Evolutionary conservation across 2,797 vertebrate genomes (phyloP).

Genomic region (Perdix hodgsoniae): DNA sequence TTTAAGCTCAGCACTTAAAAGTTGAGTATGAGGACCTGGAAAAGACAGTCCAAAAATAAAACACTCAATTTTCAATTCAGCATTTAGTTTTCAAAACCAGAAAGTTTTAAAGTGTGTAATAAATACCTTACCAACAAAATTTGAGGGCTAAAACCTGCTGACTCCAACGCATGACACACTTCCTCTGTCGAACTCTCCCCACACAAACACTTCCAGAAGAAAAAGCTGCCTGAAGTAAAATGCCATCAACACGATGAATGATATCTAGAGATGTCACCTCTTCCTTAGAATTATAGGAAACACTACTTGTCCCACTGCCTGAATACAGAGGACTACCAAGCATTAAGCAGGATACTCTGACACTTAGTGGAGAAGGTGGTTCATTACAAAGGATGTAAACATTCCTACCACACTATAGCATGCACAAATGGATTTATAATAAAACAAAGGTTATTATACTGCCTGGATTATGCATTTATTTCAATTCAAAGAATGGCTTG

Average conservation of each 20-base stretch:
- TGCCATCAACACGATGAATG: background rate
- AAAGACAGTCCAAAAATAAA: background rate
- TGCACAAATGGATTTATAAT: background rate
- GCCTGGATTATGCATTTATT: background rate
- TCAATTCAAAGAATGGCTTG: background rate
- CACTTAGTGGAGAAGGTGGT: background rate
- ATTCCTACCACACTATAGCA: background rate
- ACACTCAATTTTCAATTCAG: background rate
- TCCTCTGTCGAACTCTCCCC: slow-evolving; percentile 87
- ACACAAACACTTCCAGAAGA: slow-evolving; percentile 94
- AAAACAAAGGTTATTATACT: background rate
- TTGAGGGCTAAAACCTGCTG: slow-evolving; percentile 90
- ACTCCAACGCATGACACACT: slow-evolving; percentile 87
- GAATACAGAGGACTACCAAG: background rate
- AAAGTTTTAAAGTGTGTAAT: background rate
- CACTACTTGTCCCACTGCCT: background rate
- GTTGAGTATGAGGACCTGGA: background rate
- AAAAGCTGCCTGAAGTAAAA: slow-evolving; percentile 86
- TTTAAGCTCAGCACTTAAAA: background rate
- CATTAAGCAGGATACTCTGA: background rate
- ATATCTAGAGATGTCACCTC: background rate
- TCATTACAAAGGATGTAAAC: background rate
- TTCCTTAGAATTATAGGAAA: background rate
- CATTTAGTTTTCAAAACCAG: background rate
- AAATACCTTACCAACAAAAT: slow-evolving; percentile 88